Evolutionary conservation across 2,113 vertebrate species (phyloP), one percentile per base, ranked within the genome.

Genomic region (Pachyramphus minor): DNA sequence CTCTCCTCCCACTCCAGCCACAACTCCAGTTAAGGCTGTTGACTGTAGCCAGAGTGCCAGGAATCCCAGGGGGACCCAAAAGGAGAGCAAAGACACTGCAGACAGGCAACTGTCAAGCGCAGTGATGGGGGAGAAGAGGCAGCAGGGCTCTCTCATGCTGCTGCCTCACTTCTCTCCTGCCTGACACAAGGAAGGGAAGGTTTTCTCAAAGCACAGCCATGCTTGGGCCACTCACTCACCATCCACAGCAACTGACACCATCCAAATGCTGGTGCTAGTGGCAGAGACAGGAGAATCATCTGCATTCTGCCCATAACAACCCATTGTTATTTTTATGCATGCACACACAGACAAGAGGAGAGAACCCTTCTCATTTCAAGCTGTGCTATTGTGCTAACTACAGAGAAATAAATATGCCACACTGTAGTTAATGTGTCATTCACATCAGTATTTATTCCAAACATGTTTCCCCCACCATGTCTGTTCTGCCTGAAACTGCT

Each of bases 361-460:
- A 87, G 85, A 93, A 69, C 81, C 60, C 92, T 39, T 55, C 89
- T 93, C 47, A 27, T 80, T 62, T 92, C 92, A 94, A 93, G 90
- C 95, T 93, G 74, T 66, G 95, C 78, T 84, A 77, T 95, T 92
- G 91, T 93, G 94, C 94, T 95, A 96, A 97, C 89, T 94, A 92
- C 81, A 59, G 66, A 91, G 84, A 95, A 90, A 96, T 73, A 96
- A 93, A 96, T 86, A 91, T 84, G 86, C 85, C 97, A 90, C 71
- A 5, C 73, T 58, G 73, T 50, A 91, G 78, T 69, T 90, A 93
- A 80, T 94, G 91, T 90, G 94, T 93, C 94, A 96, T 93, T 97
- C 97, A 94, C 90, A 92, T 74, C 78, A 58, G 64, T 96, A 94
- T 95, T 96, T 97, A 96, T 87, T 95, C 96, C 93, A 94, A 97